Conservation (phyloP, 2,113 vertebrate genomes). For the Montifringilla adamsi region DNA sequence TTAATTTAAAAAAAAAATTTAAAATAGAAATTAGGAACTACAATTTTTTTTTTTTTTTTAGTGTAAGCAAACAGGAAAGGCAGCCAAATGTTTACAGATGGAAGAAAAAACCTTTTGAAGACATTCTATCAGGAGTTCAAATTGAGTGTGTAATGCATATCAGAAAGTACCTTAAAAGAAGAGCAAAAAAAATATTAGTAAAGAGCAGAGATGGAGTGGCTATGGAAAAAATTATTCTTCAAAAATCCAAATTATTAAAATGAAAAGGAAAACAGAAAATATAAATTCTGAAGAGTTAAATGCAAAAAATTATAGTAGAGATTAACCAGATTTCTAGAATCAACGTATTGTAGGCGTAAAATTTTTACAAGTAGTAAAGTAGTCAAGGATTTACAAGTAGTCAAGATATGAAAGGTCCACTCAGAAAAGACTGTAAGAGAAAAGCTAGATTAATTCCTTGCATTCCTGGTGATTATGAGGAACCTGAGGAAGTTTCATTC, state of each 20-base stretch:
- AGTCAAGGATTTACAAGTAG: not conserved
- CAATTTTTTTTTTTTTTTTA: not conserved
- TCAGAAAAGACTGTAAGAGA: not conserved
- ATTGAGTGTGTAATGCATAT: not conserved
- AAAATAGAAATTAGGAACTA: not conserved
- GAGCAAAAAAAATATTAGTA: not conserved
- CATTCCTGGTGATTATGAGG: not conserved
- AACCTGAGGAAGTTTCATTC: not conserved
- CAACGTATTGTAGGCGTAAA: not conserved
- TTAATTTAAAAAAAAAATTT: not conserved
- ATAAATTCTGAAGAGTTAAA: not conserved
- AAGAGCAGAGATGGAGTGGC: not conserved
- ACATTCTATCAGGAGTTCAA: not conserved
- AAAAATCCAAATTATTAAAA: not conserved
- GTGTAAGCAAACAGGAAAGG: not conserved
- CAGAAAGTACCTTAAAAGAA: not conserved
- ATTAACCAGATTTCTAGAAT: not conserved
- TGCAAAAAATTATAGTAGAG: not conserved
- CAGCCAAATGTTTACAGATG: not conserved
- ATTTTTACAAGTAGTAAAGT: not conserved
- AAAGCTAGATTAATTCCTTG: not conserved
- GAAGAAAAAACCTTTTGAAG: not conserved
- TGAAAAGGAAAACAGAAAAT: not conserved
- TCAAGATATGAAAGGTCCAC: not conserved
- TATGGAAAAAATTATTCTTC: not conserved